These are phyloP conservation scores for Hepsetus odoe DNA, from an alignment of 2,113 vertebrate genomes.

Conservation along the genomic window DNA sequence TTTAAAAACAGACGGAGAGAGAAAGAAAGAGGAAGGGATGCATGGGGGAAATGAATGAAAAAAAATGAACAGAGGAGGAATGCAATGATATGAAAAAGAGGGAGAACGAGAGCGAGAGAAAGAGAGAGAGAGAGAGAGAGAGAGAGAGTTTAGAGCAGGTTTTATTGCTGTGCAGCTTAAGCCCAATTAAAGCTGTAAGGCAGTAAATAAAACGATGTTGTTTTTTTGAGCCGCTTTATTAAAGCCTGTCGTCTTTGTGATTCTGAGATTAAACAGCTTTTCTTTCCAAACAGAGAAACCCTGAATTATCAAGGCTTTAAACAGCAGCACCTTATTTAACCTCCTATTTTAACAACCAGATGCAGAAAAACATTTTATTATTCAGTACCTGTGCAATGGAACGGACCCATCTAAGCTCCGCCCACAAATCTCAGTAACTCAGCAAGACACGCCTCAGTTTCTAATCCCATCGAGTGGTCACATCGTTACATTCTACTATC, in stretches of 20 bases:
- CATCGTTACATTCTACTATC: no score
- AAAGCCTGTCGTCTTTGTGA: constrained; percentile 75
- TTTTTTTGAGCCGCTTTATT: constrained; percentile 71
- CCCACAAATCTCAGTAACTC: no score
- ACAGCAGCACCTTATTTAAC: background rate
- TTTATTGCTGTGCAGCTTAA: constrained; percentile 82
- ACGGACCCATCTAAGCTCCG: no score
- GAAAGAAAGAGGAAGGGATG: background rate
- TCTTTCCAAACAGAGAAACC: background rate
- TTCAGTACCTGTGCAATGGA: no score
- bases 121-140: constrained; percentile 33
- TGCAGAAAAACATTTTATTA: no score
- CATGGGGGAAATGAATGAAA: background rate
- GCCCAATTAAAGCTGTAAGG: constrained; percentile 79
- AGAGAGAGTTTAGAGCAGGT: constrained; percentile 72
- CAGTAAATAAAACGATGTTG: constrained; percentile 77
- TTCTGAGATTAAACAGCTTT: constrained; percentile 33
- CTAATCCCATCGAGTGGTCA: no score
- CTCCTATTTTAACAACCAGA: background rate
- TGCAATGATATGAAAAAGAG: constrained; percentile 22
- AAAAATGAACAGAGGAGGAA: background rate
- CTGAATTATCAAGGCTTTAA: background rate
- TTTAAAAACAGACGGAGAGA: background rate
- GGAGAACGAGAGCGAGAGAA: background rate
- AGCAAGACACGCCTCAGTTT: no score